Evolutionary conservation across 2,797 vertebrate genomes (phyloP).

Genomic region (Gadopsis bispinosus): DNA sequence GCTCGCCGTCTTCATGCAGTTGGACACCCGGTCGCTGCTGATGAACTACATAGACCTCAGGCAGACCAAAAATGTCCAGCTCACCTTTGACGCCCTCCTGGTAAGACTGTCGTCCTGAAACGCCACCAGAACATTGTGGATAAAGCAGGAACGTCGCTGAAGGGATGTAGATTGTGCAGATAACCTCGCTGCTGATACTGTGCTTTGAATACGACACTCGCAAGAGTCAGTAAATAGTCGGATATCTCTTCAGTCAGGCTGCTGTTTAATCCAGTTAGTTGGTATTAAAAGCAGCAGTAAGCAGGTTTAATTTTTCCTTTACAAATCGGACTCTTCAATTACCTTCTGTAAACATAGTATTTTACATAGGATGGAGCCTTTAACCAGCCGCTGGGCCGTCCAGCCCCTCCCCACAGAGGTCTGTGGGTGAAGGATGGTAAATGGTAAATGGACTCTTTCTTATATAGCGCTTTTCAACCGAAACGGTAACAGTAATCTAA

Average conservation of each 20-base stretch:
- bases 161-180: not conserved
- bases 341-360: not conserved
- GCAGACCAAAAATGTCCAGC: conserved; percentile 90
- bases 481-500: no score
- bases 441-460: no score
- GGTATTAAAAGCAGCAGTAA: not conserved
- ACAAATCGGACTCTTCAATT: no score
- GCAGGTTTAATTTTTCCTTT: not conserved
- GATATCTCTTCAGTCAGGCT: not conserved
- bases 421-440: conserved; percentile 54
- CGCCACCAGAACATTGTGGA: not conserved
- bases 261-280: not conserved
- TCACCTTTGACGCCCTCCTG: conserved; percentile 96
- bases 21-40: conserved; percentile 93
- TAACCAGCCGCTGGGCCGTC: not conserved
- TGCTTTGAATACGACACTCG: not conserved
- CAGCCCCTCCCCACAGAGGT: conserved; percentile 11
- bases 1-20: conserved; percentile 94
- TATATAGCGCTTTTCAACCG: no score
- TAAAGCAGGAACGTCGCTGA: not conserved
- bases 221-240: not conserved
- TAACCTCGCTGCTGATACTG: not conserved
- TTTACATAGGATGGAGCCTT: not conserved
- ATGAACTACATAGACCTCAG: conserved; percentile 95
- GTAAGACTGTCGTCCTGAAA: conserved; percentile 73